phyloP scores from a whole-genome alignment of 2,797 vertebrate species.

The Sebastes matsubarae region DNA sequence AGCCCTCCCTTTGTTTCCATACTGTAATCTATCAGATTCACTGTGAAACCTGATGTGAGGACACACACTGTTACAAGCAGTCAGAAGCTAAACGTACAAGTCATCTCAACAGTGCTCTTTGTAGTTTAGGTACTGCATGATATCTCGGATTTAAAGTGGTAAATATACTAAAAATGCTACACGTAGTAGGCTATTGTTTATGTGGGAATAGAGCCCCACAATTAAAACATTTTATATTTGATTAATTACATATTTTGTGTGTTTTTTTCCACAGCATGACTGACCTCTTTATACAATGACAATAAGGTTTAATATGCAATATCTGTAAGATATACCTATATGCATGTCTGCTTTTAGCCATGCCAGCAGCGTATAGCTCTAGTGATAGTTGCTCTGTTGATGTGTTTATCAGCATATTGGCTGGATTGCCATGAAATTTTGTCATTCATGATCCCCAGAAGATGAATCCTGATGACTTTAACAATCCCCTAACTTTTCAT shows the following conservation, averaged over 20 bases:
- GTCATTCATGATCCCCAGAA: too few species aligned
- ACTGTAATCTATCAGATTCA: conserved; percentile 31
- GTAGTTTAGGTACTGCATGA: background rate
- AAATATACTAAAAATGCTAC: background rate
- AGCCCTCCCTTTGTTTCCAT: conserved; percentile 37
- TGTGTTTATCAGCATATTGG: too few species aligned
- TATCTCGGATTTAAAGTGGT: background rate
- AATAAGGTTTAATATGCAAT: background rate
- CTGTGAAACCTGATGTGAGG: conserved; percentile 8
- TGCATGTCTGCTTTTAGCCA: background rate
- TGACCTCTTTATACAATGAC: background rate
- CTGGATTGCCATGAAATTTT: too few species aligned
- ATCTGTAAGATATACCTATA: background rate
- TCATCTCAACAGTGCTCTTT: background rate
- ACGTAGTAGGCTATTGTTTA: background rate
- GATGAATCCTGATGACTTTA: too few species aligned
- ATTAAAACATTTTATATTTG: background rate
- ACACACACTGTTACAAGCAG: background rate
- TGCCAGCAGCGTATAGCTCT: background rate
- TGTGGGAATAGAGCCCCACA: background rate
- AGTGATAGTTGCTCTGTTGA: background rate
- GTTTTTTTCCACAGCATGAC: background rate
- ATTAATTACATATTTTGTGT: background rate
- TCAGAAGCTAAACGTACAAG: background rate
- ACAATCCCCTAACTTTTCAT: too few species aligned